Percentiles rank a stretch among this genome's conserved stretches.
These are phyloP conservation scores for Hydrozoanthus gracilis DNA, from an alignment of 92 coral and sea anemone genomes.

Conservation along the genomic window DNA sequence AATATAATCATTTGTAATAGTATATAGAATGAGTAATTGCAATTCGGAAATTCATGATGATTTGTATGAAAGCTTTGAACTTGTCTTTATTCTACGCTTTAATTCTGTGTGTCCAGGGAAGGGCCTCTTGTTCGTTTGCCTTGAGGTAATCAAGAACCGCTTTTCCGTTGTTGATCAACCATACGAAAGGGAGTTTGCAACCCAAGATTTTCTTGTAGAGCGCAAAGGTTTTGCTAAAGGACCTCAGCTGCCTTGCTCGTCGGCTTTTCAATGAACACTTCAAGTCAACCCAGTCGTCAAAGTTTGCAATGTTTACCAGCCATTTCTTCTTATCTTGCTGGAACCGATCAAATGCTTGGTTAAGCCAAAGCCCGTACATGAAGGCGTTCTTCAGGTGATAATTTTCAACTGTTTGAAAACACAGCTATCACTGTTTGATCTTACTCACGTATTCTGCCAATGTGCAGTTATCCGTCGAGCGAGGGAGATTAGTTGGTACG, in stretches of 20 bases:
- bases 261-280: constrained; percentile 10
- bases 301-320: not conserved
- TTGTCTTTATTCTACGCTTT: too few species aligned
- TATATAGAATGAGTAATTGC: too few species aligned
- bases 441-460: not conserved
- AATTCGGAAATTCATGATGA: too few species aligned
- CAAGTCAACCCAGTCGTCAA: not conserved
- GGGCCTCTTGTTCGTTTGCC: too few species aligned
- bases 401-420: constrained; percentile 1
- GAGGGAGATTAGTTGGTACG: not conserved
- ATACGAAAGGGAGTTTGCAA: constrained; percentile 33
- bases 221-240: constrained; percentile 14
- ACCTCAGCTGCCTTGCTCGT: constrained; percentile 33
- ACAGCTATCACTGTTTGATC: not conserved
- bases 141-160: constrained; percentile 5
- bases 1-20: too few species aligned
- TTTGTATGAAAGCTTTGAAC: too few species aligned
- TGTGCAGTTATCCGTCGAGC: not conserved
- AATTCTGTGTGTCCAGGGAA: too few species aligned
- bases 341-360: not conserved
- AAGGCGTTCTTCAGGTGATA: constrained; percentile 7
- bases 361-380: constrained; percentile 2
- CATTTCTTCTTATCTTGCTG: not conserved
- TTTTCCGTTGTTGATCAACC: constrained; percentile 36
- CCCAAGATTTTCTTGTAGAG: constrained; percentile 18